Percentiles rank a stretch among this genome's conserved stretches.
Evolutionary conservation across 2,888 invertebrate genomes (phyloP).

Genomic region (Drosophila bunnanda): DNA sequence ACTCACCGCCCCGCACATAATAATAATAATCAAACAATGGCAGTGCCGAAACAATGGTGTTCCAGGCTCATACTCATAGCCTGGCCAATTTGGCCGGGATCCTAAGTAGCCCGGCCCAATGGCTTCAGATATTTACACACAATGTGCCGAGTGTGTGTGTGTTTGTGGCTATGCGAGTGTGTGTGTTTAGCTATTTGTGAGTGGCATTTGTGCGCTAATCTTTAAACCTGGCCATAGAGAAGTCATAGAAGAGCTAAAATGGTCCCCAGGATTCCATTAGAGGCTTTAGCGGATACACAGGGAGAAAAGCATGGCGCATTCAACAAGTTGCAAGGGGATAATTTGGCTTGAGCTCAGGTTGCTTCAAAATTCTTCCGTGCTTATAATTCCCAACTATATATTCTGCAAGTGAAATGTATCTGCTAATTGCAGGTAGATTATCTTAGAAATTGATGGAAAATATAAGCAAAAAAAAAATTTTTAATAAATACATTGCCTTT

Average conservation of each 20-base stretch:
- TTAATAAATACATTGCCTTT: no score
- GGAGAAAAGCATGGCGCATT: not conserved
- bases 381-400: no score
- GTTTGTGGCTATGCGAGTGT: not conserved
- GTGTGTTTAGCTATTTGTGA: slow-evolving; percentile 9
- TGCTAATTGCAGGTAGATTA: no score
- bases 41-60: slow-evolving; percentile 51
- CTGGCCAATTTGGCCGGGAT: slow-evolving; percentile 32
- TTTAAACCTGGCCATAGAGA: slow-evolving; percentile 51
- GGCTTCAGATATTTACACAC: slow-evolving; percentile 23
- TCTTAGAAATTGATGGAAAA: no score
- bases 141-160: not conserved
- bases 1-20: slow-evolving; percentile 18
- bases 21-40: slow-evolving; percentile 53
- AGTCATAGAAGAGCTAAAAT: slow-evolving; percentile 22
- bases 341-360: not conserved
- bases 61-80: slow-evolving; percentile 31
- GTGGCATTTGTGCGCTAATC: slow-evolving; percentile 59
- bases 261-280: slow-evolving; percentile 14
- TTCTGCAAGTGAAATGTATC: no score
- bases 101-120: slow-evolving; percentile 44
- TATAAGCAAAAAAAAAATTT: no score
- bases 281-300: slow-evolving; percentile 11
- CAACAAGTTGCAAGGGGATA: no score
- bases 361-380: no score